Evolutionary conservation across 2,797 vertebrate genomes (phyloP), one percentile per base, ranked within the genome.

Genomic region (Spinus pinus): DNA sequence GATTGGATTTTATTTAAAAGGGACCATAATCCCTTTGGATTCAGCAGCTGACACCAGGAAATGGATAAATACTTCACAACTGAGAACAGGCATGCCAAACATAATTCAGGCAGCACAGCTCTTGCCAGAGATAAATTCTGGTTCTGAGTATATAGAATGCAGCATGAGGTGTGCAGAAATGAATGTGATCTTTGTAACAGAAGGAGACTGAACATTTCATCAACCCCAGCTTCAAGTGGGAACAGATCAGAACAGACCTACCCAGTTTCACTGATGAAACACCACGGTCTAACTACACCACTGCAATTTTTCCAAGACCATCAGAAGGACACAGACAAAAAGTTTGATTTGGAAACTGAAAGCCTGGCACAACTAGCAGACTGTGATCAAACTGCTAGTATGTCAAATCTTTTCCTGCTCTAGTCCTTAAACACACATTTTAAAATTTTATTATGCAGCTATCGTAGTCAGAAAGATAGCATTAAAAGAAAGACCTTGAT

Each of bases 41-140:
- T 87, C 50, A 66, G 53, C 80, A 93, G n/a, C n/a, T 95, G 79
- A 94, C 77, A 91, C 54, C n/a, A 81, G 91, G 69, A 93, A 94
- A 89, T 22, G 24, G 64, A 87, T 85, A 94, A 93, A 94, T 80
- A 75, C 46, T 91, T 88, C 74, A 82, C 64, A 92, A 81, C 25
- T 75, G 74, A 86, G 58, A 75, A 78, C 6, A 78, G 28, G 39
- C 57, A 75, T 69, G 87, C 80, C 94, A 96, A 82, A 78, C 58
- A 78, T 44, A 88, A 88, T 28, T 88, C 73, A 91, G 60, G 57
- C 89, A 94, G 53, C 20, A 81, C 18, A 86, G n/a, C 39, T 74
- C 79, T 88, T 90, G 86, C 81, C 93, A 95, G 90, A 88, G 39
- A 86, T 61, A 83, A 91, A 81, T 88, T 91, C 87, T 56, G 71